Percentiles rank a stretch among this genome's conserved stretches.
These are phyloP conservation scores for Rafetus swinhoei DNA, from an alignment of 2,113 vertebrate genomes.

Conservation along the genomic window DNA sequence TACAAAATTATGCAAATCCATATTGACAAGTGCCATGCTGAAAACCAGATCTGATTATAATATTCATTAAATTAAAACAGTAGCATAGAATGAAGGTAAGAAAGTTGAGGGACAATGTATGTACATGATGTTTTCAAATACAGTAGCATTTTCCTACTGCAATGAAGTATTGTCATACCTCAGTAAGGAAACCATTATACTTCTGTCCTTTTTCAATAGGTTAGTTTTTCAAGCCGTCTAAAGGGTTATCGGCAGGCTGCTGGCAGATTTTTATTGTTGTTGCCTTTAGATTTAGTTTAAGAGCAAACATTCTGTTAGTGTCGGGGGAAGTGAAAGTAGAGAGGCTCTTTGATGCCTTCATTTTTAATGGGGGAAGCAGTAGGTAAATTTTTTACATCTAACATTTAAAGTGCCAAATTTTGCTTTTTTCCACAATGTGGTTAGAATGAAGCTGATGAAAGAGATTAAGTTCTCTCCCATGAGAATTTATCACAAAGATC, in stretches of 20 bases:
- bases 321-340: background rate
- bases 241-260: background rate
- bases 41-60: background rate
- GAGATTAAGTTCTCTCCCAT: constrained; percentile 36
- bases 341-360: constrained; percentile 30
- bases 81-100: background rate
- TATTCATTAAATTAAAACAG: background rate
- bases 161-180: background rate
- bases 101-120: background rate
- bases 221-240: constrained; percentile 13
- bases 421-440: constrained; percentile 8
- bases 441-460: constrained; percentile 43
- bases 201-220: constrained; percentile 6
- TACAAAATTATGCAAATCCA: background rate
- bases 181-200: background rate
- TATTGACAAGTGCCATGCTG: background rate
- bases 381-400: constrained; percentile 26
- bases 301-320: background rate
- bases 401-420: constrained; percentile 41
- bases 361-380: constrained; percentile 35
- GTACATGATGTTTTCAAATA: constrained; percentile 17
- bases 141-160: constrained; percentile 5
- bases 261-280: background rate
- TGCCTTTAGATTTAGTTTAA: constrained; percentile 34
- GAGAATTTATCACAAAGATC: constrained; percentile 25